Base-by-base conservation (phyloP, 2,797 vertebrate genomes). In the Heteromormyrus szaboi region DNA sequence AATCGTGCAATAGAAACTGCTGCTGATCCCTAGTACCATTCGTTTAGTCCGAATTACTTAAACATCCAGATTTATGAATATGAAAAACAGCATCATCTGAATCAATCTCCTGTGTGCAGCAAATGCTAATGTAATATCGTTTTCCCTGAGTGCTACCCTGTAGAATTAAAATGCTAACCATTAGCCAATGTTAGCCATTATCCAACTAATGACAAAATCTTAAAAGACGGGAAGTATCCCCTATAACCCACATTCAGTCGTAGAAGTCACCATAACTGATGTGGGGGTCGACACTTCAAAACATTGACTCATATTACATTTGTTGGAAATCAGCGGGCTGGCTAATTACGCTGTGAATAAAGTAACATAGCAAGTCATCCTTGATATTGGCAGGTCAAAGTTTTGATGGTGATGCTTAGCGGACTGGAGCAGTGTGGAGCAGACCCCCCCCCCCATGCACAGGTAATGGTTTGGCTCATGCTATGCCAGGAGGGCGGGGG, bases 401-500 rank as follows among this genome's bases (percentile, higher is more conserved):
- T 89, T 90, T 91, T 90, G 72, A 91, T 89, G 89, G 83, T 68
- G 88, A 65, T 88, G 29, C 89, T 85, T 88, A 81, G 89, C 85
- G 90, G 89, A 91, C 62, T 88, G 90, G 79, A 91, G 89, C 90
- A 90, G 90, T 91, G 89, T 87, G 85, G 89, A 92, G 92, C 92
- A 91, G 93, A 88, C 33, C 33, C 19, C 1, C 93, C 93, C 94
- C 91, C 93, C 94, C 95, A 96, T 95, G 95, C 95, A 95, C n/a
- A 94, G 95, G 92, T 92, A 94, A 95, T 95, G 94, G 92, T 92
- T 93, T 91, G 93, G 93, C 94, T 94, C 95, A 96, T 96, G 95
- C 95, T 94, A 93, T 92, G 94, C 90, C 93, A 89, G 92, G 93
- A 91, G 62, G 92, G 93, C 90, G 91, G 90, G 91, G 92, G 91